phyloP scores from a whole-genome alignment of 2,113 vertebrate genomes.

The Periophthalmus modestus region DNA sequence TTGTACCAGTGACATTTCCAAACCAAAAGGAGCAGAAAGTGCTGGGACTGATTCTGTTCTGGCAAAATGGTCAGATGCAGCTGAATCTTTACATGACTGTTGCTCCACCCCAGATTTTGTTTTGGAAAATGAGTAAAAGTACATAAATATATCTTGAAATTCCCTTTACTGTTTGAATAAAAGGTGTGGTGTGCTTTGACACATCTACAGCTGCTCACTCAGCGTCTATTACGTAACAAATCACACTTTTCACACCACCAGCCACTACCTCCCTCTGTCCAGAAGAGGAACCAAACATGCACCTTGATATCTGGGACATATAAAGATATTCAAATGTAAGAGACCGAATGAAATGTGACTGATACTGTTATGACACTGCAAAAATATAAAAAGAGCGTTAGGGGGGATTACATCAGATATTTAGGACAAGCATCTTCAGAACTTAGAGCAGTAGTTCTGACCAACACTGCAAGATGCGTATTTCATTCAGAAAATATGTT shows the following conservation, averaged over 20 bases:
- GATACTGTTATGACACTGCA: not conserved
- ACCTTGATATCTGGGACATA: slow-evolving; percentile 9
- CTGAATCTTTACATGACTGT: slow-evolving; percentile 38
- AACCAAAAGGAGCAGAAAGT: not conserved
- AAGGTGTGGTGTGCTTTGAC: slow-evolving; percentile 3
- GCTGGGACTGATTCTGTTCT: too few relatives aligned
- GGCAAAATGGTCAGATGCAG: slow-evolving; percentile 36
- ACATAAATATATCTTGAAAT: slow-evolving; percentile 36
- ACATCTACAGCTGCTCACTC: slow-evolving; percentile 45
- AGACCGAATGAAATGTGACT: not conserved
- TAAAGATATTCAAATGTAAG: not conserved
- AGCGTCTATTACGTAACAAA: slow-evolving; percentile 20
- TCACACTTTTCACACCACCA: slow-evolving; percentile 25
- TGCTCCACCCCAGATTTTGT: slow-evolving; percentile 38
- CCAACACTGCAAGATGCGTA: not conserved
- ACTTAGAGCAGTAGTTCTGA: not conserved
- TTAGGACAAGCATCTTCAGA: not conserved
- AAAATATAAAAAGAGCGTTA: slow-evolving; percentile 8
- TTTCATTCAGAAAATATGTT: not conserved
- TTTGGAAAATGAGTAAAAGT: slow-evolving; percentile 25
- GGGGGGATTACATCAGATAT: not conserved
- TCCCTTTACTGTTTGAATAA: slow-evolving; percentile 37
- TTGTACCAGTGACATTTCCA: not conserved
- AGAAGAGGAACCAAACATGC: slow-evolving; percentile 6
- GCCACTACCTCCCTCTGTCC: not conserved